Percentiles rank a stretch among this genome's conserved stretches.
These are phyloP conservation scores for Strigamia transsilvanica DNA, from an alignment of 2,888 invertebrate species.

Conservation along the genomic window DNA sequence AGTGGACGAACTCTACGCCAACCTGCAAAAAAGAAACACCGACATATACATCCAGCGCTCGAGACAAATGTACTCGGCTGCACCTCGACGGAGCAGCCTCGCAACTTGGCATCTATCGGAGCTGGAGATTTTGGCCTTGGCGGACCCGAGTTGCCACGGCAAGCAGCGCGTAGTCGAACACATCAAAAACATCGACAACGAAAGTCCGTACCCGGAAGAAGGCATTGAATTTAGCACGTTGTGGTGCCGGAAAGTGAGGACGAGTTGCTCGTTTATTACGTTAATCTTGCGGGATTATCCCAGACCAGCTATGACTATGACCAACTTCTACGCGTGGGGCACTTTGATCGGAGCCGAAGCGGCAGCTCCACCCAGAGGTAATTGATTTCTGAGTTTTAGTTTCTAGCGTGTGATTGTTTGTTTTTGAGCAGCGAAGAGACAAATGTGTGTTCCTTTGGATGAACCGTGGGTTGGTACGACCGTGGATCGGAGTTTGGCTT, in stretches of 20 bases:
- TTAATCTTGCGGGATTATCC: conserved; percentile 93
- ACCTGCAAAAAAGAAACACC: conserved; percentile 87
- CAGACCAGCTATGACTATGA: conserved; percentile 86
- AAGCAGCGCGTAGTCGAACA: conserved; percentile 75
- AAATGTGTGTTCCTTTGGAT: conserved; percentile 81
- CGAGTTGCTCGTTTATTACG: conserved; percentile 85
- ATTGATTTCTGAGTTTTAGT: too few relatives aligned
- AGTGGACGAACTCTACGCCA: conserved; percentile 83
- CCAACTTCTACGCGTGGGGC: conserved; percentile 87
- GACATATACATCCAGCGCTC: conserved; percentile 95
- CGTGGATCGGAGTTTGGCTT: conserved; percentile 88
- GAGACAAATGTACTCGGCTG: conserved; percentile 74
- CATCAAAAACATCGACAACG: conserved; percentile 83
- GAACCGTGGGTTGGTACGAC: conserved; percentile 82
- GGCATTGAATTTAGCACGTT: conserved; percentile 86
- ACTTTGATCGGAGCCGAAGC: conserved; percentile 90
- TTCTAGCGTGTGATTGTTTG: not conserved
- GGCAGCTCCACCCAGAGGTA: conserved; percentile 73
- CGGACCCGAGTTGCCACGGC: conserved; percentile 88
- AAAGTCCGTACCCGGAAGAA: conserved; percentile 91
- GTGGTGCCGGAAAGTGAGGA: conserved; percentile 89
- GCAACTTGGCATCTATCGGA: conserved; percentile 86
- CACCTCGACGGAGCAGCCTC: conserved; percentile 76
- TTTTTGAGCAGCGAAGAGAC: conserved; percentile 72
- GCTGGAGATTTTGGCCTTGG: conserved; percentile 77